Evolutionary conservation across 2,888 invertebrate genomes (phyloP).

Genomic region (Neocrepidodera transversa): DNA sequence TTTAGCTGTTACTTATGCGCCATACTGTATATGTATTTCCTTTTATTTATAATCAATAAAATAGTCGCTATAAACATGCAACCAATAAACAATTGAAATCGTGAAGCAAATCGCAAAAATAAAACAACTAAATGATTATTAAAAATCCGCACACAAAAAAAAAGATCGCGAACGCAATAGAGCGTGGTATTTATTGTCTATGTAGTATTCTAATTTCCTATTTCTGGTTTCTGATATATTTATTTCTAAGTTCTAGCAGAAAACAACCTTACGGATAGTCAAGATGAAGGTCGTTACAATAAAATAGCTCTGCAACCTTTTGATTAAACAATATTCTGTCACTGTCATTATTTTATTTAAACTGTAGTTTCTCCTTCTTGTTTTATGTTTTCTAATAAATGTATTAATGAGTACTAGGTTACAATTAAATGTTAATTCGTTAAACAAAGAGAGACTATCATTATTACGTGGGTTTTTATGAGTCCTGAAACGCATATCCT

Average conservation of each 20-base stretch:
- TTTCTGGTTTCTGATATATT: slow-evolving; percentile 15
- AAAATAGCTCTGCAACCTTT: slow-evolving; percentile 27
- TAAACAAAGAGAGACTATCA: no score
- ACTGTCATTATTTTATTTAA: background rate
- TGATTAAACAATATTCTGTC: slow-evolving; percentile 4
- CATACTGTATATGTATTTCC: no score
- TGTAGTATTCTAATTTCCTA: slow-evolving; percentile 6
- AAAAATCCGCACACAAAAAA: slow-evolving; percentile 4
- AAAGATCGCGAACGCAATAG: slow-evolving; percentile 16
- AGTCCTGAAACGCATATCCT: no score
- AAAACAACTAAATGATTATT: slow-evolving; percentile 6
- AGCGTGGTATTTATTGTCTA: slow-evolving; percentile 22
- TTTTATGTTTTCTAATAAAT: no score
- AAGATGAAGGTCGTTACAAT: slow-evolving; percentile 34
- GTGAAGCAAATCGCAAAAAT: background rate
- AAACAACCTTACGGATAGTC: slow-evolving; percentile 29
- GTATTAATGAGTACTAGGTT: no score
- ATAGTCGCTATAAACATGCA: slow-evolving; percentile 2
- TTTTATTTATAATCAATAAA: no score
- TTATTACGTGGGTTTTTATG: no score
- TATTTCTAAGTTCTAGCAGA: slow-evolving; percentile 8
- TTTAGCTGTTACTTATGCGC: no score
- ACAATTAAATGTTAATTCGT: no score
- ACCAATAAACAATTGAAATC: background rate
- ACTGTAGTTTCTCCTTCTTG: no score